Percentiles rank a stretch among this genome's conserved stretches.
These are phyloP conservation scores for Elegia similella DNA, from an alignment of 2,888 invertebrate species.

Conservation along the genomic window DNA sequence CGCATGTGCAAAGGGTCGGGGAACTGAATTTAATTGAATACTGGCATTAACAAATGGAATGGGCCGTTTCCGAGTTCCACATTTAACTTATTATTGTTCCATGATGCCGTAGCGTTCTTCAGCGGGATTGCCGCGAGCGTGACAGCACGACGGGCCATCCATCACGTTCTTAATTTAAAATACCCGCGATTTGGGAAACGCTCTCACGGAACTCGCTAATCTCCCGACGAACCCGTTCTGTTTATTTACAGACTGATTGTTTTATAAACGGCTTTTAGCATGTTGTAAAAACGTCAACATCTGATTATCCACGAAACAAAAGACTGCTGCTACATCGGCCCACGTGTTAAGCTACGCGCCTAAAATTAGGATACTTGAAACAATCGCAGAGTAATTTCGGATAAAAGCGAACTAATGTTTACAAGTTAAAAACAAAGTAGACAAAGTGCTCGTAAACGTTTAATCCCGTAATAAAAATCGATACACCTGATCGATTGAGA, in stretches of 20 bases:
- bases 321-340: slow-evolving; percentile 31
- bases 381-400: slow-evolving; percentile 47
- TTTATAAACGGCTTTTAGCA: slow-evolving; percentile 50
- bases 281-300: slow-evolving; percentile 50
- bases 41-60: slow-evolving; percentile 79
- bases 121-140: slow-evolving; percentile 53
- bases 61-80: slow-evolving; percentile 72
- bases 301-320: slow-evolving; percentile 43
- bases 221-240: slow-evolving; percentile 55
- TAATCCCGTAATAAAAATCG: slow-evolving; percentile 72
- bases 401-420: slow-evolving; percentile 55
- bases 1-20: slow-evolving; percentile 69
- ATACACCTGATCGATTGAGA: slow-evolving; percentile 74
- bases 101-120: slow-evolving; percentile 61
- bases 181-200: slow-evolving; percentile 71
- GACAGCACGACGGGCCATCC: slow-evolving; percentile 74
- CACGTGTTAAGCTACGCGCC: slow-evolving; percentile 43
- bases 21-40: slow-evolving; percentile 78
- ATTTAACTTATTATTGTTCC: slow-evolving; percentile 77
- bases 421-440: slow-evolving; percentile 69
- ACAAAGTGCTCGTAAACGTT: slow-evolving; percentile 74
- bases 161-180: slow-evolving; percentile 80
- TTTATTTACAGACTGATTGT: slow-evolving; percentile 61
- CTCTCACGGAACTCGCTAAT: slow-evolving; percentile 65
- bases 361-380: slow-evolving; percentile 55